phyloP scores from a whole-genome alignment of 2,888 invertebrate species.

The Anoncus sp. region DNA sequence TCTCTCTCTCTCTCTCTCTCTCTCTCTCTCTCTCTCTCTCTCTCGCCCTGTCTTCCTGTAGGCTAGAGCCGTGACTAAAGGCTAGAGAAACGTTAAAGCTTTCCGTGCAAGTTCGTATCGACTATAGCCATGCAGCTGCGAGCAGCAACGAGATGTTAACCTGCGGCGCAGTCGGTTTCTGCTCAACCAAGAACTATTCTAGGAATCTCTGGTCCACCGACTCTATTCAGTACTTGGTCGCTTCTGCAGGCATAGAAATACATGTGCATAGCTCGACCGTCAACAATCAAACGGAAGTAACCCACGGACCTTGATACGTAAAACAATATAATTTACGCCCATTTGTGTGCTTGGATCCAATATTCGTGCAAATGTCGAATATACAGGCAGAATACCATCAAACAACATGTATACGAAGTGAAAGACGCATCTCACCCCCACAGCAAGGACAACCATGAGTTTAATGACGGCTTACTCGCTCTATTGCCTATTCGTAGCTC shows the following conservation, averaged over 20 bases:
- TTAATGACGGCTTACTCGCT: constrained; percentile 61
- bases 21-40: background rate
- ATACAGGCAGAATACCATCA: constrained; percentile 17
- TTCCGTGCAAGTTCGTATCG: constrained; percentile 35
- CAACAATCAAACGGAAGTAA: constrained; percentile 10
- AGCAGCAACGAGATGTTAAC: constrained; percentile 43
- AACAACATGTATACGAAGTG: constrained; percentile 12
- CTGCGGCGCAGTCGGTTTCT: constrained; percentile 27
- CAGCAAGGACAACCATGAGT: constrained; percentile 55
- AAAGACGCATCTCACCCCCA: constrained; percentile 20
- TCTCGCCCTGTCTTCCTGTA: background rate
- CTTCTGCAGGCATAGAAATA: constrained; percentile 8
- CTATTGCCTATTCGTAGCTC: constrained; percentile 67
- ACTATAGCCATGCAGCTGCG: constrained; percentile 16
- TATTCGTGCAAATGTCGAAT: background rate
- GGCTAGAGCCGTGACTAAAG: background rate
- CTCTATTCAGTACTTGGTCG: constrained; percentile 18
- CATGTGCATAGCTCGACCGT: constrained; percentile 2
- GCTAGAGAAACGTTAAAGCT: constrained; percentile 6
- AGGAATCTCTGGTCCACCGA: constrained; percentile 30
- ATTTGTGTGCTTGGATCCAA: background rate
- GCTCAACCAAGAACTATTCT: constrained; percentile 5
- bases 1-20: background rate
- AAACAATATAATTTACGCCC: background rate
- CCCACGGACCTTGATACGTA: background rate